Evolutionary conservation across 2,113 vertebrate genomes (phyloP).

Genomic region (Struthio camelus): DNA sequence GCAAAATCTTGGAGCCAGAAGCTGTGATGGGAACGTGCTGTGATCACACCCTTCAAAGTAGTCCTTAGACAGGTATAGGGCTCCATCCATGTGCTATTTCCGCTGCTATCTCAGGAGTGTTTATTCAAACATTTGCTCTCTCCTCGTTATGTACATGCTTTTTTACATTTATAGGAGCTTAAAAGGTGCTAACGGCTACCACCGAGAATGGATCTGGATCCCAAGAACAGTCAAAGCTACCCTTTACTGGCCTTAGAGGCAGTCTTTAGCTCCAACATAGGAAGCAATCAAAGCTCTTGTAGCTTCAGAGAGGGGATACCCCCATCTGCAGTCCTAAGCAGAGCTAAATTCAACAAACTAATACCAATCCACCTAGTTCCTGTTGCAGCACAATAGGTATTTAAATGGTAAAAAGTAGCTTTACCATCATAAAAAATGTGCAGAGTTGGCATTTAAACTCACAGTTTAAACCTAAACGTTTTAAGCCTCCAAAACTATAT

Average conservation of each 20-base stretch:
- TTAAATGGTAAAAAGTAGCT: neutral
- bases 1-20: neutral
- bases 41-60: neutral
- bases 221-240: neutral
- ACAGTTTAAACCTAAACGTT: neutral
- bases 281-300: neutral
- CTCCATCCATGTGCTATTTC: neutral
- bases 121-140: neutral
- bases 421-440: accelerated
- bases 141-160: neutral
- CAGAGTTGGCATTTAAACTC: neutral
- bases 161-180: neutral
- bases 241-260: neutral
- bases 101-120: neutral
- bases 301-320: neutral
- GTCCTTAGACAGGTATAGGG: neutral
- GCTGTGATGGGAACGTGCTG: neutral
- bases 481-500: neutral
- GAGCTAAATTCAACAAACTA: neutral
- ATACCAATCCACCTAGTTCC: neutral
- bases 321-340: neutral
- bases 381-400: neutral
- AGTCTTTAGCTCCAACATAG: neutral
- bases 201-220: neutral
- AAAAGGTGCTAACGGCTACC: neutral